Evolutionary conservation across 2,888 invertebrate genomes (phyloP), one percentile per base, ranked within the genome.

Genomic region (Neuroscelio doddi): DNA sequence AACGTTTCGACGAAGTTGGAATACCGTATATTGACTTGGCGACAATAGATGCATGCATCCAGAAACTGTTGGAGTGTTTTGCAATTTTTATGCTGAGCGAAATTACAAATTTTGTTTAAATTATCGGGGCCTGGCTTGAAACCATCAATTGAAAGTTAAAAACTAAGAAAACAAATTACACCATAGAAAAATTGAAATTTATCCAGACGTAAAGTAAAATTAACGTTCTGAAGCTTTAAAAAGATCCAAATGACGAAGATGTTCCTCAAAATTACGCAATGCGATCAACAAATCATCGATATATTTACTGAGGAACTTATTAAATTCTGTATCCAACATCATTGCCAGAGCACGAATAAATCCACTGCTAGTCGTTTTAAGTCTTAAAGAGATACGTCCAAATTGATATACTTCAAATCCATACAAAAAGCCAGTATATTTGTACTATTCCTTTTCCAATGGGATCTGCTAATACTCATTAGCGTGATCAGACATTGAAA

Each of bases 301-400:
- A 46, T 79, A 78, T 34, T 59, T 67, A 3, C 58, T 24, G 2
- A 69, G 39, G 55, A 70, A 74, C 15, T 64, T 49, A 1, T 63
- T 38, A n/a, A 74, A 58, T 36, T 73, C 71, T 1, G 72, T 67
- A 4, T 72, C 75, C 8, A 78, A 59, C 1, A 70, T 44, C 14
- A 59, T 26, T 41, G 62, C 63, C 30, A 75, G 47, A 1, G 64
- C 47, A n/a, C 65, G 30, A 7, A 69, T 59, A 42, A 74, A 74
- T 7, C 58, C 55, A 7, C 53, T 59, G 3, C 70, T 66, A 5
- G 63, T 64, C 3, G 64, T 70, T 46, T 71, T 72, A n/a, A 77
- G 24, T 4, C 76, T 77, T 38, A 76, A 78, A 0, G 77, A 75
- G 5, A 78, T 30, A 7, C 76, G 66, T 38, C 71, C 57, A 45